Base-by-base conservation (phyloP, 1,140 invertebrate genomes). In the Globodera rostochiensis region DNA sequence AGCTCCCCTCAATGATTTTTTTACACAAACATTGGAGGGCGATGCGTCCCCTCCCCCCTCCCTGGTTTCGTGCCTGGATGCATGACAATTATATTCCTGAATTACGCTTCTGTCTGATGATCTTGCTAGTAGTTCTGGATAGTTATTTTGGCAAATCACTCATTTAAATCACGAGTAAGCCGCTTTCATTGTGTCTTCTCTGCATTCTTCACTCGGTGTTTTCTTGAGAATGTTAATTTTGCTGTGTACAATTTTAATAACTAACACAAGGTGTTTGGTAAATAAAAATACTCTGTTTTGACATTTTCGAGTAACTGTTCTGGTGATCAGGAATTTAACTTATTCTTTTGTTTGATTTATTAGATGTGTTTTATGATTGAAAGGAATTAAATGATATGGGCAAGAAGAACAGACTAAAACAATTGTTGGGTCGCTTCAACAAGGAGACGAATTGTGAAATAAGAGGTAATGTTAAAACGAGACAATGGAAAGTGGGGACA, bases 351-450 rank as follows among this genome's bases (percentile, higher is more conserved):
- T 73, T 73, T 73, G 13, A 46, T 25, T n/a, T 73, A n/a, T 73
- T 73, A 5, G 11, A 25, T 45, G 50, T 74, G n/a, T 49, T n/a
- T 75, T 75, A 15, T 19, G 13, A 19, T 49, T 36, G 11, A 49
- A 36, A 45, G 13, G 60, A 57, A 19, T 73, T 73, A 70, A 70
- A 70, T 36, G 45, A 36, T 73, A 73, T 76, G 74, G 74, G 74
- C 13, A 57, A 66, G 57, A 76, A n/a, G 53, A 76, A 76, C 66
- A 57, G 57, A 21, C 19, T 76, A 76, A 76, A 76, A 21, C 74
- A 46, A 8, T 6, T 76, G n/a, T n/a, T 76, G 0, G 15, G 74
- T 21, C 57, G 46, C n/a, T 57, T 46, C n/a, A 76, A 75, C 19
- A 36, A 19, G 11, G 74, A 76, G 15, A 21, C 66, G 19, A 46